Conservation (phyloP, 2,797 vertebrate genomes). For the Thripadectes ignobilis region DNA sequence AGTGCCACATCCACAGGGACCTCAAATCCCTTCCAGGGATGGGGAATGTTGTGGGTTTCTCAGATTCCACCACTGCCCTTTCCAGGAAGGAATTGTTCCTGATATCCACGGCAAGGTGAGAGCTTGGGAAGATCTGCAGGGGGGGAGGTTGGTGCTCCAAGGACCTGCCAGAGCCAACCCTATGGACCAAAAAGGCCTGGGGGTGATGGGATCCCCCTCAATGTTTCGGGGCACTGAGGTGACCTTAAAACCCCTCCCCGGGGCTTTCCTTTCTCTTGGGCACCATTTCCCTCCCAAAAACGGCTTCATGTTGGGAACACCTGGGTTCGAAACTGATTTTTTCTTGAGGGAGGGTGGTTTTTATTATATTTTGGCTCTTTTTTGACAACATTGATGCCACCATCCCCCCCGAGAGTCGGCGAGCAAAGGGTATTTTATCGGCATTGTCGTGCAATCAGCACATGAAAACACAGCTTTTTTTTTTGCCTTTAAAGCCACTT, state of each 20-base stretch:
- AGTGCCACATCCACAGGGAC: not conserved
- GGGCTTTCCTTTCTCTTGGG: too few relatives aligned
- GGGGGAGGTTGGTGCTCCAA: rapidly evolving
- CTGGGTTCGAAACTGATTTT: not conserved
- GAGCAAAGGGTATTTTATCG: slow-evolving; percentile 1
- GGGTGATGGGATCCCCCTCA: rapidly evolving
- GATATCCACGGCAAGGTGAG: not conserved
- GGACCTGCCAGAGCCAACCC: not conserved
- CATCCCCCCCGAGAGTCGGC: not conserved
- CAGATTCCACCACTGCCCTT: too few relatives aligned
- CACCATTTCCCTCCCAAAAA: rapidly evolving
- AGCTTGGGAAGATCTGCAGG: not conserved
- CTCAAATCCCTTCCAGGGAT: not conserved
- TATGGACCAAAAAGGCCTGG: rapidly evolving
- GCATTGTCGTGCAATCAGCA: not conserved
- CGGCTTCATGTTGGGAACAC: rapidly evolving
- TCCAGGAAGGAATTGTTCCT: not conserved
- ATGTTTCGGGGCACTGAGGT: rapidly evolving
- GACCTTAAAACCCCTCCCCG: not conserved
- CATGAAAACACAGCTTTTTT: not conserved
- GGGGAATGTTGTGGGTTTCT: too few relatives aligned
- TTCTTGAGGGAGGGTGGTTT: not conserved
- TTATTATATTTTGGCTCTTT: not conserved
- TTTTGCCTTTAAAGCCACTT: not conserved
- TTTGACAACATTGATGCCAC: not conserved